Percentiles rank a stretch among this genome's conserved stretches.
Evolutionary conservation across 2,888 invertebrate genomes (phyloP).

Genomic region (Sinelater perroti): DNA sequence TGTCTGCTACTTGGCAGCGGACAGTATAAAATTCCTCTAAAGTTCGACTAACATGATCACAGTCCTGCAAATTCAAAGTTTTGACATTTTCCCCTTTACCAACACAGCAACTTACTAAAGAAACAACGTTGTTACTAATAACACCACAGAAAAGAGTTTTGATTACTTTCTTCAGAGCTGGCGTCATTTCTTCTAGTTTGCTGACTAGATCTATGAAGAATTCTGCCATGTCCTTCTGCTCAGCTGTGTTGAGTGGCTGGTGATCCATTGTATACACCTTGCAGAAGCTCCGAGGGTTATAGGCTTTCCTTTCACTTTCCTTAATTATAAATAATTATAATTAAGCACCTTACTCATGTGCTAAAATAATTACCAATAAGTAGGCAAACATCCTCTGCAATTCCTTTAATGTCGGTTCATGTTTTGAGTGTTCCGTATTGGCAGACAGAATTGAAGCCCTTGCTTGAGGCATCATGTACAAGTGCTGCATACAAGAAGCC

Average conservation of each 20-base stretch:
- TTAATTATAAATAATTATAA: slow-evolving; percentile 48
- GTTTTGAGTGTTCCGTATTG: slow-evolving; percentile 76
- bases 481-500: slow-evolving; percentile 97
- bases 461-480: slow-evolving; percentile 97
- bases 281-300: slow-evolving; percentile 94
- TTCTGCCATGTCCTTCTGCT: slow-evolving; percentile 98
- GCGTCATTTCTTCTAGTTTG: slow-evolving; percentile 95
- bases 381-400: slow-evolving; percentile 96
- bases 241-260: slow-evolving; percentile 93
- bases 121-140: slow-evolving; percentile 94
- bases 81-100: slow-evolving; percentile 1
- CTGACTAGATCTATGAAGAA: slow-evolving; percentile 97
- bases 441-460: slow-evolving; percentile 83
- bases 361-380: slow-evolving; percentile 77
- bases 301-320: slow-evolving; percentile 95
- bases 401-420: slow-evolving; percentile 84
- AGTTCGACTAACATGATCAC: slow-evolving; percentile 92
- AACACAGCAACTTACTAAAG: slow-evolving; percentile 68
- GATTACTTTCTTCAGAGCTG: slow-evolving; percentile 86
- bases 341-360: not conserved
- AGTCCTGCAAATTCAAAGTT: slow-evolving; percentile 70
- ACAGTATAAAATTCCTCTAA: slow-evolving; percentile 97
- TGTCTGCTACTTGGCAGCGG: slow-evolving; percentile 95
- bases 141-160: slow-evolving; percentile 93
- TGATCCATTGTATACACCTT: slow-evolving; percentile 98